These are phyloP conservation scores for Coccyzus lansbergi DNA, from an alignment of 2,797 vertebrate species.

Conservation along the genomic window DNA sequence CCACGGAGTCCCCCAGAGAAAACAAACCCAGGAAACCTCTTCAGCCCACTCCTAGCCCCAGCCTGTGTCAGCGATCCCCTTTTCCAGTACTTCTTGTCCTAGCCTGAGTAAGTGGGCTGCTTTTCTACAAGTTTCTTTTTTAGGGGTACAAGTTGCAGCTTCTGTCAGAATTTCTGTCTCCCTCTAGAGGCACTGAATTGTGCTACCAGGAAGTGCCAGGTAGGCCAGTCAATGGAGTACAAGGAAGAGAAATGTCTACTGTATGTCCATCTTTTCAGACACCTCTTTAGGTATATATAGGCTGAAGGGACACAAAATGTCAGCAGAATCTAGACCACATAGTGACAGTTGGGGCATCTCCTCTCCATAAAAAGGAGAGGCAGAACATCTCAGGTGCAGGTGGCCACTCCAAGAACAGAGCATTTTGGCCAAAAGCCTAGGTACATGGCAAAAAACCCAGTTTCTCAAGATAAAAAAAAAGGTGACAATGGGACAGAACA, in stretches of 20 bases:
- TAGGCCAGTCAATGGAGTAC: background rate
- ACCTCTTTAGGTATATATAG: background rate
- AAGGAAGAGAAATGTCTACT: background rate
- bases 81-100: background rate
- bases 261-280: background rate
- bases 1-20: background rate
- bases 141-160: background rate
- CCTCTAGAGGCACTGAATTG: background rate
- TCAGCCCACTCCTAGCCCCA: background rate
- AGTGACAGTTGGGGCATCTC: background rate
- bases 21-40: background rate
- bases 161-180: background rate
- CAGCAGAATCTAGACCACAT: background rate
- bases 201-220: background rate
- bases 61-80: background rate
- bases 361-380: accelerated
- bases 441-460: background rate
- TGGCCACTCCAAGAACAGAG: background rate
- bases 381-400: background rate
- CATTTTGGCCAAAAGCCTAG: background rate
- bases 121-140: background rate
- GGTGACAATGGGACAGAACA: background rate
- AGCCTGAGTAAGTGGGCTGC: background rate
- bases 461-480: background rate
- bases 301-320: background rate